Conservation (phyloP, 2,888 invertebrate genomes). For the Drosophila neoperkinsi region DNA sequence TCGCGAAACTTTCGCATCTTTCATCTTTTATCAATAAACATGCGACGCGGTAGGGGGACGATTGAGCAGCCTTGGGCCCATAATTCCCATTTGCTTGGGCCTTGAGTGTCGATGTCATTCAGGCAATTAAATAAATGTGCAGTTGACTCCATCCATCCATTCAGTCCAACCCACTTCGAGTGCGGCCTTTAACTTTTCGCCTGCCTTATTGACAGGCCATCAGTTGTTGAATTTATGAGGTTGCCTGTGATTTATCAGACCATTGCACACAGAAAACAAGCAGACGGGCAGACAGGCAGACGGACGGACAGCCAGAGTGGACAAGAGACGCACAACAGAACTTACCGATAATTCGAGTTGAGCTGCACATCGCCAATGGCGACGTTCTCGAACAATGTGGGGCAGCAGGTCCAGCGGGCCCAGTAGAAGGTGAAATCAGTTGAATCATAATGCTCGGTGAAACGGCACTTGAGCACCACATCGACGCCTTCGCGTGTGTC, state of each 20-base stretch:
- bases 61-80: not conserved
- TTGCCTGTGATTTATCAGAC: conserved; percentile 75
- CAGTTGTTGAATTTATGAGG: conserved; percentile 74
- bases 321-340: conserved; percentile 26
- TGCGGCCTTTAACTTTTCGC: conserved; percentile 52
- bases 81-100: conserved; percentile 34
- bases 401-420: conserved; percentile 90
- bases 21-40: conserved; percentile 78
- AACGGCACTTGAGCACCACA: conserved; percentile 93
- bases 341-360: conserved; percentile 94
- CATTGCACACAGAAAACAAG: conserved; percentile 66
- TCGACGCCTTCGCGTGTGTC: conserved; percentile 96
- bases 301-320: not conserved
- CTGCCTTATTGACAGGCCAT: conserved; percentile 78
- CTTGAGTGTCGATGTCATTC: conserved; percentile 61
- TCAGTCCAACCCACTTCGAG: conserved; percentile 6
- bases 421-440: conserved; percentile 94
- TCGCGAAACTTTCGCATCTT: conserved; percentile 69
- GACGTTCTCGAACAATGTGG: conserved; percentile 94
- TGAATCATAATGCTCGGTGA: conserved; percentile 89
- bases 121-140: conserved; percentile 80
- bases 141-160: conserved; percentile 11
- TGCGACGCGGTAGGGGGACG: conserved; percentile 9
- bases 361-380: conserved; percentile 93
- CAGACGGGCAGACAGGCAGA: conserved; percentile 9